Evolutionary conservation across 2,113 vertebrate genomes (phyloP), one percentile per base, ranked within the genome.

Genomic region (Syrmaticus mikado): DNA sequence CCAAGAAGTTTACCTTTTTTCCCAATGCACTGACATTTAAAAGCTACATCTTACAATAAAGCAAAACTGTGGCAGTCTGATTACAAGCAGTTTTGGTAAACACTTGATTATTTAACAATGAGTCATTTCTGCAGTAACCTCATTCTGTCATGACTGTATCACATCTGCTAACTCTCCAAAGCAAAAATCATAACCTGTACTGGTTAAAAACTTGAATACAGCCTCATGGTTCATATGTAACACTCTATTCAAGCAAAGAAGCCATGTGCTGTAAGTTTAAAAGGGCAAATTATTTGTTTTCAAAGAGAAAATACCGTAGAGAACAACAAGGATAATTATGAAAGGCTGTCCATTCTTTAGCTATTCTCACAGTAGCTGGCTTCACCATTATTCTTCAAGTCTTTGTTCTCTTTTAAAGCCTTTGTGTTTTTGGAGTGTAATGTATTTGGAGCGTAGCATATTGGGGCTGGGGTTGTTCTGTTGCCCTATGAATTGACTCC

Each of bases 111-210:
- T 94, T 95, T 87, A 91, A 96, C 93, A 91, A 43, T 97, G 97
- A 97, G 93, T 96, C 94, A 97, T 79, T 94, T 85, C 88, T 92
- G 94, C 96, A 95, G 94, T 97, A 96, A 97, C 97, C 96, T 90
- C 96, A 96, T 97, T 97, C 97, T 97, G 97, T 97, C 95, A 94
- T 95, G 94, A 61, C 82, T 96, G 85, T 81, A 92, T 97, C 91
- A 93, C 92, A 89, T 90, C 95, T 96, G 79, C 89, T 79, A 87
- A 79, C n/a, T 95, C 87, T 93, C 85, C 74, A 91, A 89, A 96
- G 88, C 64, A 95, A 92, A 76, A 94, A 38, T 87, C 75, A 76
- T 88, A 90, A 92, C 75, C 82, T 84, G 77, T 67, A 58, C 67
- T 13, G 12, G 48, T 89, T 80, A 77, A 48, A 94, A 91, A 75